phyloP scores from a whole-genome alignment of 2,113 vertebrate species.

The Jaculus jaculus region DNA sequence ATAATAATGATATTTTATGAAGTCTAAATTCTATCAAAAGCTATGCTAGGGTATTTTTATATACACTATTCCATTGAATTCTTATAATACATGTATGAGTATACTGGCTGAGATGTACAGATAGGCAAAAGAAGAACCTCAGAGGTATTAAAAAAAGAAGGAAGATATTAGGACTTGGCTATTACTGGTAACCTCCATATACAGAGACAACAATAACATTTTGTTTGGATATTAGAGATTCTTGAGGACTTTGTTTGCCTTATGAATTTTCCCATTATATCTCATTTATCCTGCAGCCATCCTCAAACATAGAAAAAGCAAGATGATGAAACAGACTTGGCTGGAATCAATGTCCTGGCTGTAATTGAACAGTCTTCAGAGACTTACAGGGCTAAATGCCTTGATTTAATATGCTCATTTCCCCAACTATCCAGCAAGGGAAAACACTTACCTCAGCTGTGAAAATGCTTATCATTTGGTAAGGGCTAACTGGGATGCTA shows the following conservation, averaged over 20 bases:
- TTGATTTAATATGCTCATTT: neutral
- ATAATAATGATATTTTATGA: neutral
- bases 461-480: neutral
- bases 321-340: neutral
- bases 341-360: neutral
- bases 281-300: neutral
- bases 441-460: neutral
- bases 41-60: neutral
- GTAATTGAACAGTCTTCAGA: neutral
- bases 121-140: neutral
- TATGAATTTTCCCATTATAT: neutral
- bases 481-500: neutral
- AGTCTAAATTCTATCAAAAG: slow-evolving; percentile 32
- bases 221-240: neutral
- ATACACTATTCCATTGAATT: neutral
- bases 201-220: neutral
- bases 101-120: neutral
- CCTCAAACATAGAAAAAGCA: neutral
- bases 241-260: slow-evolving; percentile 6
- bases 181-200: neutral
- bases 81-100: neutral
- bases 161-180: neutral
- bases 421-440: neutral
- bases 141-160: neutral
- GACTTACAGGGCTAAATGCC: neutral